phyloP scores from a whole-genome alignment of 2,113 vertebrate species.

The Lepisosteus oculatus region DNA sequence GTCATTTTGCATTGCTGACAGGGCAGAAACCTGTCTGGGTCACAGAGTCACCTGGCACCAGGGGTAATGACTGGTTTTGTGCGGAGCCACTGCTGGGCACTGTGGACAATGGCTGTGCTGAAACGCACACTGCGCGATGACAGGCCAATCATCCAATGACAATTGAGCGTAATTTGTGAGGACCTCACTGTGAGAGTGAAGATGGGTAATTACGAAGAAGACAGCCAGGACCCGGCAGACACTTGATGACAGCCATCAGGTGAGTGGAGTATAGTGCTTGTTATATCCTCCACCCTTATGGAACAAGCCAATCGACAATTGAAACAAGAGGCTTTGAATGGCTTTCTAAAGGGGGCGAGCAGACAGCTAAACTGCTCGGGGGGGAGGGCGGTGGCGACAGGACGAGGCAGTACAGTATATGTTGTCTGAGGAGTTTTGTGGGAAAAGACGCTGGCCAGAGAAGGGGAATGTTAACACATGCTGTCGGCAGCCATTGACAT shows the following conservation, averaged over 20 bases:
- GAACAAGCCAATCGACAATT: conserved; percentile 30
- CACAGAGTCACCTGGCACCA: conserved; percentile 75
- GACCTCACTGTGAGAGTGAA: conserved; percentile 54
- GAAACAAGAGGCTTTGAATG: conserved; percentile 30
- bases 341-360: conserved; percentile 17
- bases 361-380: conserved; percentile 8
- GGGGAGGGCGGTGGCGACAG: conserved; percentile 15
- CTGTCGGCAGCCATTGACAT: conserved; percentile 17
- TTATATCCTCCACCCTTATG: conserved; percentile 27
- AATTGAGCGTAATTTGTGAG: conserved; percentile 72
- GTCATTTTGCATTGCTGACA: conserved; percentile 65
- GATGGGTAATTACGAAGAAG: conserved; percentile 62
- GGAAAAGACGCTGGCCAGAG: conserved; percentile 29
- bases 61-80: conserved; percentile 59
- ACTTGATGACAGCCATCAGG: conserved; percentile 62
- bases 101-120: conserved; percentile 54
- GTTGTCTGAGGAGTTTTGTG: conserved; percentile 33
- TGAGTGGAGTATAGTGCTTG: conserved; percentile 38
- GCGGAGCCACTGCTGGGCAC: conserved; percentile 34
- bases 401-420: conserved; percentile 9
- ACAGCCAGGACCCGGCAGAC: conserved; percentile 53
- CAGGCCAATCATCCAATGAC: conserved; percentile 67
- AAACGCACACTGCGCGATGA: conserved; percentile 68
- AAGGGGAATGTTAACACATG: conserved; percentile 25
- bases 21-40: conserved; percentile 70